Base-by-base conservation (phyloP, 2,888 invertebrate genomes). In the Andrena hattorfiana region DNA sequence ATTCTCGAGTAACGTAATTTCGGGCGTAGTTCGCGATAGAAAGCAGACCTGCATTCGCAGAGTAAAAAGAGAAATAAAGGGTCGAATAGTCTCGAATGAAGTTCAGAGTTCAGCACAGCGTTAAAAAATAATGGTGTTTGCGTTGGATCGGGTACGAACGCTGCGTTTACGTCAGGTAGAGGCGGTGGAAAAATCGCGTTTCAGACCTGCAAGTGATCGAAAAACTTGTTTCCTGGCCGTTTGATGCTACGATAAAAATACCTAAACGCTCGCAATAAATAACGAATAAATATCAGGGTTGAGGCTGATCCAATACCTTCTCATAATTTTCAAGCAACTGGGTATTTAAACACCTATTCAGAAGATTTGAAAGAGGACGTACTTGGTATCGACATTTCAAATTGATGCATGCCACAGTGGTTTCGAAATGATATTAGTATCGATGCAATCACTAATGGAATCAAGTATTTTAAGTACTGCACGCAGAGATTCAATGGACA, bases 41-140 rank as follows among this genome's bases (percentile, higher is more conserved):
- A 56, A 56, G 16, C 54, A 71, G 23, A 48, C 56, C 20, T 67
- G 63, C 70, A 30, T 32, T 49, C n/a, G 6, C 26, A n/a, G 7
- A 30, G 23, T 32, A 26, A 60, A 69, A 28, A 73, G 13, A 20
- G 20, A 20, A 64, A 51, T 23, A 70, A 16, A 35, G 42, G 48
- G 64, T 20, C 35, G 54, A 32, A 23, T 10, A 20, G 30, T 26
- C 32, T 20, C 51, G 13, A 20, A 62, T 70, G 28, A 70, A 62
- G 70, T 70, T 69, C 35, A 28, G 30, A 23, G 13, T 59, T 69
- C 16, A 26, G 23, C 26, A 20, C 8, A 70, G 2, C 59, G 7
- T 70, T 23, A 63, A 32, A 35, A 28, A 70, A 28, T 28, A 28
- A 48, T 28, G 28, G 60, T 59, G 13, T 16, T 26, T 28, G 23